These are phyloP conservation scores for Python bivittatus DNA, from an alignment of 2,113 vertebrate species.

Conservation along the genomic window DNA sequence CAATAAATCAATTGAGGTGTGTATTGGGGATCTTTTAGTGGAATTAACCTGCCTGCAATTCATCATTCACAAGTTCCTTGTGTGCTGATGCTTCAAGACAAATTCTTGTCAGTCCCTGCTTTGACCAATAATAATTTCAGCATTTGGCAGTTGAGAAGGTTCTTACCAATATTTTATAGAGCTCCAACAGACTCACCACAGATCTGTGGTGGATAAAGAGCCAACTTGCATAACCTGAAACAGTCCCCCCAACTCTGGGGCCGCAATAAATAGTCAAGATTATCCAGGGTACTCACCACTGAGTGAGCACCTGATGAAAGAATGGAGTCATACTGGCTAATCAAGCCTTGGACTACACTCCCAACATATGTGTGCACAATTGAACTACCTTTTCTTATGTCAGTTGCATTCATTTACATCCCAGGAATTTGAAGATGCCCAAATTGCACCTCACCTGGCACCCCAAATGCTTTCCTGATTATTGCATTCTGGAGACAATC, in stretches of 20 bases:
- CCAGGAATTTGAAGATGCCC: too few relatives aligned
- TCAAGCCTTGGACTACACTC: too few relatives aligned
- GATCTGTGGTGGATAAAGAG: not conserved
- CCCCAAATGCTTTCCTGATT: too few relatives aligned
- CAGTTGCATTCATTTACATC: too few relatives aligned
- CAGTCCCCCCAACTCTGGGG: not conserved
- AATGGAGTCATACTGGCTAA: too few relatives aligned
- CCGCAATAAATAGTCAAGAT: not conserved
- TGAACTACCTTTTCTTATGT: too few relatives aligned
- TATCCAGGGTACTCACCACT: not conserved
- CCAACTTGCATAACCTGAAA: not conserved
- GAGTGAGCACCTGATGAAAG: too few relatives aligned
- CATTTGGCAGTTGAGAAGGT: too few relatives aligned
- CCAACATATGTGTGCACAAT: too few relatives aligned
- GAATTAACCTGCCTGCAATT: slow-evolving; percentile 52
- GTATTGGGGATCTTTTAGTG: slow-evolving; percentile 55
- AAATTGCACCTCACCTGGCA: too few relatives aligned
- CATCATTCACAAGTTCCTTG: slow-evolving; percentile 48
- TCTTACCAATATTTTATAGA: not conserved
- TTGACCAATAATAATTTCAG: slow-evolving; percentile 66
- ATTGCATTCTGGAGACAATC: too few relatives aligned
- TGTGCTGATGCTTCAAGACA: slow-evolving; percentile 65
- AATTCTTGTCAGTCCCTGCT: slow-evolving; percentile 45
- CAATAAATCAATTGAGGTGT: slow-evolving; percentile 57
- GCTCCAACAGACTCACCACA: not conserved